These are phyloP conservation scores for Sinopyrophorus schimmeli DNA, from an alignment of 2,888 invertebrate species.

Conservation along the genomic window DNA sequence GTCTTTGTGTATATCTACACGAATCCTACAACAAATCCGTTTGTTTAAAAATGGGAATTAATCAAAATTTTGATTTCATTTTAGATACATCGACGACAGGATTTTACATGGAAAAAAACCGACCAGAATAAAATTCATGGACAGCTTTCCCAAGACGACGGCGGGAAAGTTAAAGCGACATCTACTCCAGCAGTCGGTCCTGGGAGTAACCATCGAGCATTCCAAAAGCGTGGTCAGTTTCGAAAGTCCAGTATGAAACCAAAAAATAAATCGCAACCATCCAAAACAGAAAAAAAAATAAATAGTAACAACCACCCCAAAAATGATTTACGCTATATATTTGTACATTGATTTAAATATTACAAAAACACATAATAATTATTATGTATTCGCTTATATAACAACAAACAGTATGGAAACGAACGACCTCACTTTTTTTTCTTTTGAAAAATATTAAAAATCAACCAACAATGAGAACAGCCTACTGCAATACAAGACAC, in stretches of 20 bases:
- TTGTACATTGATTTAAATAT: constrained; percentile 39
- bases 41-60: too few species aligned
- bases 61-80: too few species aligned
- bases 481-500: constrained; percentile 56
- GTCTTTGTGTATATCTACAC: too few species aligned
- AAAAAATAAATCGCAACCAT: background rate
- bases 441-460: constrained; percentile 35
- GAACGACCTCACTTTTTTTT: constrained; percentile 29
- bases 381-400: constrained; percentile 34
- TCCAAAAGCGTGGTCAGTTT: constrained; percentile 21
- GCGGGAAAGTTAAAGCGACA: constrained; percentile 43
- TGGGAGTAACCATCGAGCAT: constrained; percentile 14
- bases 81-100: constrained; percentile 35
- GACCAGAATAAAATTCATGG: constrained; percentile 40
- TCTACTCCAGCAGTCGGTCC: constrained; percentile 28
- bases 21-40: too few species aligned
- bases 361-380: constrained; percentile 38
- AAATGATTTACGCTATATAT: constrained; percentile 28
- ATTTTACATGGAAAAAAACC: constrained; percentile 37
- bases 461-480: constrained; percentile 49
- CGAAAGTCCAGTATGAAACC: constrained; percentile 3
- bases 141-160: constrained; percentile 44
- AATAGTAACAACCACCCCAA: background rate
- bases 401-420: constrained; percentile 35
- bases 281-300: background rate